Evolutionary conservation across 2,113 vertebrate genomes (phyloP).

Genomic region (Albula glossodonta): DNA sequence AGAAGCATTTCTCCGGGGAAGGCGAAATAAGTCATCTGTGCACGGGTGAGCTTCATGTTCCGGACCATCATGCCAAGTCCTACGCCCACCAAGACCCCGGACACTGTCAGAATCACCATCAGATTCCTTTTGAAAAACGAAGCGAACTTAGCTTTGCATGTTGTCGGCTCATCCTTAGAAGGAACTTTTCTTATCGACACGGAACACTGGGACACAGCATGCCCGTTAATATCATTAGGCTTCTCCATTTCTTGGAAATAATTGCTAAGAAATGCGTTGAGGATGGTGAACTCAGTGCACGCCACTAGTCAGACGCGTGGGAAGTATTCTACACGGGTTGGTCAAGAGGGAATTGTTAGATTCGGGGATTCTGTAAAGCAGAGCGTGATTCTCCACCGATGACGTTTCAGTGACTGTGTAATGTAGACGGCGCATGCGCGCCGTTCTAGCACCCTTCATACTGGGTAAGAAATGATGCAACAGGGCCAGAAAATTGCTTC

Average conservation of each 20-base stretch:
- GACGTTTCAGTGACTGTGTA: not conserved
- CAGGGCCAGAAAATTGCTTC: not conserved
- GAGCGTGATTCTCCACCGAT: not conserved
- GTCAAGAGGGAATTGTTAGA: not conserved
- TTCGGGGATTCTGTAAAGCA: not conserved
- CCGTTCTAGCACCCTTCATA: not conserved
- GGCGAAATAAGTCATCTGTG: conserved; percentile 83
- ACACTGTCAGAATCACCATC: conserved; percentile 87
- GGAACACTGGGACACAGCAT: conserved; percentile 51
- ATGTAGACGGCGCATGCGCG: not conserved
- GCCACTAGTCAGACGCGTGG: not conserved
- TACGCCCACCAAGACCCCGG: conserved; percentile 83
- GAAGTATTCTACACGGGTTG: not conserved
- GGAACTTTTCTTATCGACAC: conserved; percentile 35
- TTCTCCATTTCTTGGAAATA: conserved; percentile 55
- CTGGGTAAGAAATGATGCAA: not conserved
- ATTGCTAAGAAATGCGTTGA: not conserved
- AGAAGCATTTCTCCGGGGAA: conserved; percentile 95
- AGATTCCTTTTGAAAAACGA: conserved; percentile 75
- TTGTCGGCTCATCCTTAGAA: conserved; percentile 35
- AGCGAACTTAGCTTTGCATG: conserved; percentile 46
- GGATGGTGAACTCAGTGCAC: conserved; percentile 26
- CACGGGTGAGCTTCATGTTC: conserved; percentile 66
- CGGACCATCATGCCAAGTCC: conserved; percentile 83
- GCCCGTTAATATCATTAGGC: conserved; percentile 69